Evolutionary conservation across 2,797 vertebrate species (phyloP), one percentile per base, ranked within the genome.

Genomic region (Halcyon badia): DNA sequence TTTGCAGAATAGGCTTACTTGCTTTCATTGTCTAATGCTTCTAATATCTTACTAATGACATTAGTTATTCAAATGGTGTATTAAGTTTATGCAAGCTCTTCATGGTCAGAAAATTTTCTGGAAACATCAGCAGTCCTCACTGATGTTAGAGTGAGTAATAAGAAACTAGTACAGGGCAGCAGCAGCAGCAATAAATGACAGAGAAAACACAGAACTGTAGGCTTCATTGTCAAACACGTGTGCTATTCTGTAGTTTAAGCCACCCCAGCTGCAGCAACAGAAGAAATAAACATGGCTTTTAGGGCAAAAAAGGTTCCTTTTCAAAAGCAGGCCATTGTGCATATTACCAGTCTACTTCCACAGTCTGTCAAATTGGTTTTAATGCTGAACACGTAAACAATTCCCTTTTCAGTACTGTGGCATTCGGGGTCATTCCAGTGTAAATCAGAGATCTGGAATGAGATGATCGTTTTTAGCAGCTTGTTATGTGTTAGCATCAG

Each of bases 321-420:
- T 41, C 7, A 44, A 70, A 21, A 76, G n/a, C 14, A 81, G 56
- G 26, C n/a, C 3, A 0, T 56, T 81, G 70, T 8, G 11, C 14
- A 16, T 72, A 25, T 87, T 98, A 98, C 98, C 93, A 52, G 95
- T 87, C 96, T 77, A 4, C 98, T 99, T 61, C 98, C 96, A 31
- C 98, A 98, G 84, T 98, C 97, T 4, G 98, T 98, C 64, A 99
- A 97, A 90, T 98, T 98, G 0, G 82, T 98, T 96, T 97, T 98
- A 65, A 99, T 98, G 96, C 94, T 98, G 97, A 99, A 98, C 52
- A 98, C 86, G 4, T 98, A 98, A 89, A 98, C 82, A 15, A 97
- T 97, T 56, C 92, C 97, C 6, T 97, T 97, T 97, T 98, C 97
- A 26, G 89, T 90, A 14, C 98, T 98, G 2, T 97, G 97, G 60